These are phyloP conservation scores for Lysiphlebus fabarum DNA, from an alignment of 1,140 invertebrate genomes.

Conservation along the genomic window DNA sequence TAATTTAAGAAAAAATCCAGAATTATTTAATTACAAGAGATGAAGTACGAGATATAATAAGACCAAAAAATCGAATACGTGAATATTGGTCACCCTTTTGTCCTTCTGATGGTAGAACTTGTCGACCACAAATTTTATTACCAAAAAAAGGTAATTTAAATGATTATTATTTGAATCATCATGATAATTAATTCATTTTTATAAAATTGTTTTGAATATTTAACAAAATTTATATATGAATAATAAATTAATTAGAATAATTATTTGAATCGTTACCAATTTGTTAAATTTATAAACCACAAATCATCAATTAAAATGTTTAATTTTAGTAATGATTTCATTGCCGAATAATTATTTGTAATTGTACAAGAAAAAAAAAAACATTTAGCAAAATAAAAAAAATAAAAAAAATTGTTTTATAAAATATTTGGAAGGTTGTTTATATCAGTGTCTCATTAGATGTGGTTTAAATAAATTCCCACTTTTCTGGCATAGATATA, in stretches of 20 bases:
- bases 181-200: too few relatives aligned
- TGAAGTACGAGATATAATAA: constrained; percentile 22
- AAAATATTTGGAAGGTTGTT: constrained; percentile 2
- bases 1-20: not conserved
- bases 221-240: too few relatives aligned
- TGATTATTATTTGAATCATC: too few relatives aligned
- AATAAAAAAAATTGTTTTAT: too few relatives aligned
- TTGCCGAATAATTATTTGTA: too few relatives aligned
- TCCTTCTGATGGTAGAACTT: constrained; percentile 24
- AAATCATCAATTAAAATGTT: too few relatives aligned
- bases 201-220: too few relatives aligned
- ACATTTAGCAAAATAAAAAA: too few relatives aligned
- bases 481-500: constrained; percentile 27
- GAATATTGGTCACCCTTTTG: constrained; percentile 26
- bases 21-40: constrained; percentile 5
- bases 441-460: constrained; percentile 17
- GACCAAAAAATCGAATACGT: constrained; percentile 22
- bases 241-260: too few relatives aligned
- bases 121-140: constrained; percentile 17
- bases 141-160: too few relatives aligned
- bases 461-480: constrained; percentile 8
- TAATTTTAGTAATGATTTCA: not conserved
- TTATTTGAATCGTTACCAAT: constrained; percentile 12
- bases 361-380: too few relatives aligned
- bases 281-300: not conserved